These are phyloP conservation scores for Nomada ruficornis DNA, from an alignment of 2,888 invertebrate species.

Conservation along the genomic window DNA sequence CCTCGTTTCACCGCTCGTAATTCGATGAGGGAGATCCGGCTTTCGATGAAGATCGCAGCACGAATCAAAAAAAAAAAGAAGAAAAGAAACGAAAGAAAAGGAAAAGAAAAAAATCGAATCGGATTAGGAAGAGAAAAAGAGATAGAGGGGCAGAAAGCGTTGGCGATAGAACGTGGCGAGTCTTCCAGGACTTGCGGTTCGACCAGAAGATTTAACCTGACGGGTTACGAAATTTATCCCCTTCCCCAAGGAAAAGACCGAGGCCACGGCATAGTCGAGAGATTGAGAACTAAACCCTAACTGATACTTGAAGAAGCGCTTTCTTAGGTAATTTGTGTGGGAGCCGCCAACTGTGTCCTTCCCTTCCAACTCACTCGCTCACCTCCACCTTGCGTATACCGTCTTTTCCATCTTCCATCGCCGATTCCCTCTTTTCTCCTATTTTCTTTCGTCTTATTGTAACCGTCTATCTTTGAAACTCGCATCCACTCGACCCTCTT, in stretches of 20 bases:
- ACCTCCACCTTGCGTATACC: constrained; percentile 5
- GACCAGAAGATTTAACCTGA: constrained; percentile 68
- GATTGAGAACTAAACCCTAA: constrained; percentile 77
- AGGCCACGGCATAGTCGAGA: constrained; percentile 52
- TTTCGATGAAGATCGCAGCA: constrained; percentile 41
- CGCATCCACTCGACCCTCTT: constrained; percentile 58
- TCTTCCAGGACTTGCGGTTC: constrained; percentile 65
- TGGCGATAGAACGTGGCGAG: constrained; percentile 51
- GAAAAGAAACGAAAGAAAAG: not conserved
- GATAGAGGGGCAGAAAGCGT: not conserved
- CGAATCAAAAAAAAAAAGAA: constrained; percentile 18
- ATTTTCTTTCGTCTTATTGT: constrained; percentile 45
- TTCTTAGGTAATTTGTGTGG: constrained; percentile 79
- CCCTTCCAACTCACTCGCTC: constrained; percentile 42
- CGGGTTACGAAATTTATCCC: constrained; percentile 74
- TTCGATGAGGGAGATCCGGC: constrained; percentile 55
- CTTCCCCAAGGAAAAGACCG: constrained; percentile 37
- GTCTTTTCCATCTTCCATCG: not conserved
- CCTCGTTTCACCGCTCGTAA: constrained; percentile 40
- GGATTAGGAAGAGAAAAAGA: not conserved
- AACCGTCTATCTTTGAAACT: constrained; percentile 56
- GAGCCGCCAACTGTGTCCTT: constrained; percentile 76
- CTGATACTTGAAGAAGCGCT: constrained; percentile 76
- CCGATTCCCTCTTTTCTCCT: not conserved
- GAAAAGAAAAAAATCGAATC: not conserved